phyloP scores from a whole-genome alignment of 2,888 invertebrate species.

The Boloria euphrosyne region DNA sequence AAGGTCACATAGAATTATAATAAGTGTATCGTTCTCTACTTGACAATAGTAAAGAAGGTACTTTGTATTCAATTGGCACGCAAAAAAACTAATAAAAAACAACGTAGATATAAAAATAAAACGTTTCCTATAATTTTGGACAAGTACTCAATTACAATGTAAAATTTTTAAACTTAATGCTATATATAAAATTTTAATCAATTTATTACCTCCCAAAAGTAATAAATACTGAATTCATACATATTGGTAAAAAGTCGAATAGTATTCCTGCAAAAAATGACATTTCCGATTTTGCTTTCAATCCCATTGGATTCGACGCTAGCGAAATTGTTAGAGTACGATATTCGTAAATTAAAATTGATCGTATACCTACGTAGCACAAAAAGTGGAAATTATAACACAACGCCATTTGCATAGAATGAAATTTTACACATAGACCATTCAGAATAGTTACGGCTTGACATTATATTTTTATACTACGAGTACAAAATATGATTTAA shows the following conservation, averaged over 20 bases:
- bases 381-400: slow-evolving; percentile 18
- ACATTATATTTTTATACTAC: slow-evolving; percentile 15
- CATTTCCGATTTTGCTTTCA: slow-evolving; percentile 29
- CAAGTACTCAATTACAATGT: no score
- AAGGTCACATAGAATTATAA: no score
- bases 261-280: slow-evolving; percentile 27
- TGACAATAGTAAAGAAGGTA: no score
- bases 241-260: neutral
- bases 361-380: slow-evolving; percentile 21
- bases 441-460: slow-evolving; percentile 13
- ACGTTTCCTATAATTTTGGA: no score
- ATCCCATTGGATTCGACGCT: slow-evolving; percentile 30
- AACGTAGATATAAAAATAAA: no score
- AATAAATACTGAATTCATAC: neutral
- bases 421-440: slow-evolving; percentile 8
- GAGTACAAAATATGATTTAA: slow-evolving; percentile 21
- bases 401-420: slow-evolving; percentile 6
- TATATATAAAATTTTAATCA: neutral
- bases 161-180: neutral
- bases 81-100: no score
- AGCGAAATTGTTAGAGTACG: slow-evolving; percentile 33
- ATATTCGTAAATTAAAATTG: slow-evolving; percentile 40
- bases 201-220: slow-evolving; percentile 1
- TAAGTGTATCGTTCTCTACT: no score
- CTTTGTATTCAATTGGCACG: no score